Evolutionary conservation across 2,113 vertebrate genomes (phyloP), one percentile per base, ranked within the genome.

Genomic region (Pseudorectes ferrugineus): DNA sequence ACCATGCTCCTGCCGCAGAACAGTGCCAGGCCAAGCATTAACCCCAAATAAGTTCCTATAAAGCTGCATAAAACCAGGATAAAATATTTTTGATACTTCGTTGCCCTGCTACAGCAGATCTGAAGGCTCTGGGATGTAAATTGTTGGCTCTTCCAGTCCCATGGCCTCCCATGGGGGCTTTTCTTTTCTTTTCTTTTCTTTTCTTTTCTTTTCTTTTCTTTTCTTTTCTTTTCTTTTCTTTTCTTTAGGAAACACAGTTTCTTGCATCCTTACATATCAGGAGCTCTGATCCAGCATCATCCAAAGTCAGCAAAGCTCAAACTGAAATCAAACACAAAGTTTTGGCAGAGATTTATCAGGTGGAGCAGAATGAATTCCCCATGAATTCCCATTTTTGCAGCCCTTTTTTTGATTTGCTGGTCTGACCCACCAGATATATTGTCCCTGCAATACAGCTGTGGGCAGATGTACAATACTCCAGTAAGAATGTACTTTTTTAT

Each of bases 131-230:
- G 25, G 17, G 54, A 26, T 75, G 40, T 61, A 46, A 74, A 35
- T 31, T 54, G 17, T 46, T 61, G 54, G 29, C 29, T 82, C 29
- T 82, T 89, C 17, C 46, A 54, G 11, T 54, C n/a, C 14, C 24
- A 15, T 75, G 29, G 17, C 22, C 12, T 73, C 74, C 38, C 28
- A n/a, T n/a, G 13, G 13, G 11, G 3, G 8, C 4, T 31, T 5
- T 19, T 3, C 6, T 28, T 12, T 3, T 5, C 9, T 6, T 51
- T 5, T 33, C 9, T 4, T 15, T 16, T 23, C 11, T 24, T 23
- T 12, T 63, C 11, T 43, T 31, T 23, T 31, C 14, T 43, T 23
- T 43, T 24, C 21, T 31, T 35, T 13, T 7, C 21, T 9, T 25
- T 9, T 22, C 21, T 13, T 21, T 40, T 22, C 24, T 40, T 5